Base-by-base conservation (phyloP, 2,888 invertebrate species). In the Tiliacea aurago region DNA sequence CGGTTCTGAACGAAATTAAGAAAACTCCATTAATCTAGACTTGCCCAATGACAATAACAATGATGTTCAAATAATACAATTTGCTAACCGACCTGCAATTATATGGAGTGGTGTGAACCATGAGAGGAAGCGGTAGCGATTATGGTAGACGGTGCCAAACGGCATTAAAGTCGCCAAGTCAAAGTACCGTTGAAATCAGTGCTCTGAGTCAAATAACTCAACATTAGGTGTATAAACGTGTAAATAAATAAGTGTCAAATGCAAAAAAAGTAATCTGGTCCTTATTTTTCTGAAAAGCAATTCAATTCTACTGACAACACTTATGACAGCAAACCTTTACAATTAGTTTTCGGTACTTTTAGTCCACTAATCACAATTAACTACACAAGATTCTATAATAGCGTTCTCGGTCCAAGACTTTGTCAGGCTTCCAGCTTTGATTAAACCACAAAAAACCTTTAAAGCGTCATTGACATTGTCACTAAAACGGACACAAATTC, bases 41-140 rank as follows among this genome's bases (percentile, higher is more conserved):
- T 91, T 91, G 78, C 90, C 76, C 88, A 91, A 90, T 87, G 81
- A 84, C 83, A 84, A 84, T 84, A 84, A 86, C 89, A 89, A 90
- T 88, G 86, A 88, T 84, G 89, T 90, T 90, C 89, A 91, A 91
- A 91, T 91, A 90, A 88, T 87, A 89, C 88, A 87, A 89, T 90
- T 90, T 89, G 75, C 86, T 83, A 86, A 87, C 85, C 85, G 78
- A 80, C 83, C 77, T 78, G 70, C 84, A 87, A 88, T 91, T 88
- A 88, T 79, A 73, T 41, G 37, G 20, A 63, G 73, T 59, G 81
- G 81, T 69, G 7, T 56, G 63, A 81, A 13, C 0, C n/a, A 72
- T 2, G 0, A 41, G 76, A 53, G 53, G 6, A n/a, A 63, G 83
- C 83, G 79, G n/a, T 9, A 67, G 61, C 62, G 61, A 41, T 23